These are phyloP conservation scores for Lepidocyrtoides sp. DNA, from an alignment of 2,888 invertebrate species.

Conservation along the genomic window DNA sequence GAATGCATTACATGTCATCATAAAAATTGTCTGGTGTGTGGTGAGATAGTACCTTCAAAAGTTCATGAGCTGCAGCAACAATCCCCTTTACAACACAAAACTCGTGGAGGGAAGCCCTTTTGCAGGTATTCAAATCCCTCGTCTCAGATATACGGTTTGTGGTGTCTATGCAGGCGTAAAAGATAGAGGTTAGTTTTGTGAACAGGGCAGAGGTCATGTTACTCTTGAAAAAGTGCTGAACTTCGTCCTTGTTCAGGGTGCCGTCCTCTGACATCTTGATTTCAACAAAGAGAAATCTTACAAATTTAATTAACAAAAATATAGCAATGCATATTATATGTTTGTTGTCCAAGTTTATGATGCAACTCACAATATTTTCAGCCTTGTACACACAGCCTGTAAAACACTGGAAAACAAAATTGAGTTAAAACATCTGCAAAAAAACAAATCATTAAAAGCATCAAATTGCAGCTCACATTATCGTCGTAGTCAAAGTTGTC, in stretches of 20 bases:
- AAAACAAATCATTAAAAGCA: no score
- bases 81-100: constrained; percentile 33
- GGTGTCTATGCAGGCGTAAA: constrained; percentile 29
- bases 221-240: constrained; percentile 33
- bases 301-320: background rate
- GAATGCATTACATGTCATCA: background rate
- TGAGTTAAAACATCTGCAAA: no score
- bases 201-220: constrained; percentile 31
- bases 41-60: constrained; percentile 40
- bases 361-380: constrained; percentile 13
- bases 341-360: background rate
- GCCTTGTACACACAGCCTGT: constrained; percentile 41
- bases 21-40: background rate
- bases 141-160: background rate
- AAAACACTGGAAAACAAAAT: constrained; percentile 24
- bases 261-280: constrained; percentile 36
- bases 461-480: constrained; percentile 33
- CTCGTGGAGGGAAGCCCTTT: constrained; percentile 4
- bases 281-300: no score
- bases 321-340: no score
- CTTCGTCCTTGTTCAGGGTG: background rate
- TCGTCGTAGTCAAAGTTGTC: constrained; percentile 28
- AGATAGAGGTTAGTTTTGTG: background rate
- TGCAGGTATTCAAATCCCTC: background rate
- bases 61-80: constrained; percentile 8